These are phyloP conservation scores for Furcula furcula DNA, from an alignment of 2,888 invertebrate genomes.

Conservation along the genomic window DNA sequence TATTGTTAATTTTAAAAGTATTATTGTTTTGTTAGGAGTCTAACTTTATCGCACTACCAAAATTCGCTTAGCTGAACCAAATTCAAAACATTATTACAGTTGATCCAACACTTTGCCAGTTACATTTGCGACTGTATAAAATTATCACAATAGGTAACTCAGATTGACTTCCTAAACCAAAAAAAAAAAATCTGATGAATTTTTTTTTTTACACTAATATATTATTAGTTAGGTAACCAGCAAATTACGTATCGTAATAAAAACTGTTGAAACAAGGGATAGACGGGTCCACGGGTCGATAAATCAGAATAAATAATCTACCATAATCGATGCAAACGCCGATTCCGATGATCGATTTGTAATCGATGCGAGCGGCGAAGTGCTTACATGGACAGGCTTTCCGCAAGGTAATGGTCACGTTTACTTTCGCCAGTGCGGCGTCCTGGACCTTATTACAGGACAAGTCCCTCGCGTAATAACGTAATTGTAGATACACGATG, in stretches of 20 bases:
- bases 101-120: too few species aligned
- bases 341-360: conserved; percentile 53
- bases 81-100: too few species aligned
- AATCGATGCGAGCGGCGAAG: conserved; percentile 43
- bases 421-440: conserved; percentile 22
- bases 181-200: too few species aligned
- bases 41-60: too few species aligned
- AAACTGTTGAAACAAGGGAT: conserved; percentile 3
- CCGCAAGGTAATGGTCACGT: conserved; percentile 30
- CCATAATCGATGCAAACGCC: conserved; percentile 55
- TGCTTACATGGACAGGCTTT: conserved; percentile 25
- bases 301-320: conserved; percentile 58
- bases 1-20: too few species aligned
- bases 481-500: conserved; percentile 6
- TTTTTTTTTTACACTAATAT: too few species aligned
- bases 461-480: conserved; percentile 9
- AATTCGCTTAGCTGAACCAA: too few species aligned
- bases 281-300: conserved; percentile 17
- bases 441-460: conserved; percentile 5
- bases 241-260: background rate
- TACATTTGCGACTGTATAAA: too few species aligned
- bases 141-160: too few species aligned
- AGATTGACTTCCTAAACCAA: too few species aligned
- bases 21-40: too few species aligned
- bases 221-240: too few species aligned